A percentile compares a stretch with the other conserved stretches of the same genome.
phyloP scores from a whole-genome alignment of 2,888 invertebrate genomes.

The Tineola bisselliella region DNA sequence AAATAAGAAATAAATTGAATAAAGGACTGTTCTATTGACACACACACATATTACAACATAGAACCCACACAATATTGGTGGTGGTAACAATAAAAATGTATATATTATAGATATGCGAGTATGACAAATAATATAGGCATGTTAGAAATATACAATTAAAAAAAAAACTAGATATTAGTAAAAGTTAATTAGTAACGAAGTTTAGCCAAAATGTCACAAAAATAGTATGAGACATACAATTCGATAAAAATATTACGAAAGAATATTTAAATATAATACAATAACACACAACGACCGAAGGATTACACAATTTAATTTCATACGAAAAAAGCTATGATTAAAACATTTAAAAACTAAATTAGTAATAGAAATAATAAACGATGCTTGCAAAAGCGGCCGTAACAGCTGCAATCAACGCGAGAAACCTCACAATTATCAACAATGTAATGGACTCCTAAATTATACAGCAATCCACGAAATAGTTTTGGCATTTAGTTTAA shows the following conservation, averaged over 20 bases:
- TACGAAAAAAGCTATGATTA: background rate
- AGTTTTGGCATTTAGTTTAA: no score
- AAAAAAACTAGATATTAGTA: no score
- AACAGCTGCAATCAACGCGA: background rate
- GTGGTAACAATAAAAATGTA: no score
- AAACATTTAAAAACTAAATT: constrained; percentile 2
- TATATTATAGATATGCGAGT: no score
- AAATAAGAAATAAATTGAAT: no score
- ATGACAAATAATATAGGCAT: no score
- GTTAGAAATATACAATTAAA: no score
- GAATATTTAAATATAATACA: background rate
- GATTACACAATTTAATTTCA: background rate
- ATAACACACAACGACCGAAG: background rate
- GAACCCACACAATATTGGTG: no score
- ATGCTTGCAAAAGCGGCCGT: background rate
- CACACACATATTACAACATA: no score
- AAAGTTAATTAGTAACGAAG: no score
- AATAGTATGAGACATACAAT: background rate
- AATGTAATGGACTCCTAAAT: background rate
- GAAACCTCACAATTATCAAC: background rate
- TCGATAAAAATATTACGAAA: background rate
- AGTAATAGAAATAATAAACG: background rate
- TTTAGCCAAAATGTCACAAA: no score
- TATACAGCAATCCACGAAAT: background rate
- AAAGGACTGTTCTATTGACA: no score